Conservation (phyloP, 2,888 invertebrate genomes). For the Chironomus riparius region DNA sequence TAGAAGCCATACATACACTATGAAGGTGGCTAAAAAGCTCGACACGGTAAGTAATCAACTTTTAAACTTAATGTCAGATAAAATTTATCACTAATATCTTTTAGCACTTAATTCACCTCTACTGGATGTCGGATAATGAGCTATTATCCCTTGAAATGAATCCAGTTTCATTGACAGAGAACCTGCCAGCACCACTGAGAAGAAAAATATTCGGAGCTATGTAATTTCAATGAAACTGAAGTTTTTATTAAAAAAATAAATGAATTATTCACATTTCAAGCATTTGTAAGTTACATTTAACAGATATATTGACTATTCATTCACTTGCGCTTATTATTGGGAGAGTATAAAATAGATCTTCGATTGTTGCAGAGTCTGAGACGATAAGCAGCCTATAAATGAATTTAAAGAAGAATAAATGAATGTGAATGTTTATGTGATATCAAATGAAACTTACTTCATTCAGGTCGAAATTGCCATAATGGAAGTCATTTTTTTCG, state of each 20-base stretch:
- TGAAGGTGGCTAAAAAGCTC: constrained; percentile 28
- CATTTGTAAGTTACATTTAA: neutral
- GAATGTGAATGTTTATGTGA: neutral
- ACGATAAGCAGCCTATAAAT: neutral
- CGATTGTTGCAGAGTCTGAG: neutral
- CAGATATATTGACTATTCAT: neutral
- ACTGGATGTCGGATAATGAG: constrained; percentile 58
- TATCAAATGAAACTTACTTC: constrained; percentile 1
- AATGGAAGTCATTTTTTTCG: constrained; percentile 39
- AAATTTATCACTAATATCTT: constrained; percentile 34
- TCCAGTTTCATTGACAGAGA: constrained; percentile 57
- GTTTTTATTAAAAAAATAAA: constrained; percentile 9
- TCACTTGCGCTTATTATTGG: neutral
- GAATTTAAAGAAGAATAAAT: neutral
- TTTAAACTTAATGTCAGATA: no score
- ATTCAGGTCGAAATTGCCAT: constrained; percentile 36
- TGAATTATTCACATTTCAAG: neutral
- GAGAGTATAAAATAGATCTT: neutral
- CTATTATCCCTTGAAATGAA: constrained; percentile 68
- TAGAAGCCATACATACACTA: constrained; percentile 34
- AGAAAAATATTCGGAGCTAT: constrained; percentile 54
- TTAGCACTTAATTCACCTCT: constrained; percentile 66
- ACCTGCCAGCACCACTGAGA: constrained; percentile 60
- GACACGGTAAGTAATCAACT: neutral
- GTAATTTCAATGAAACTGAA: constrained; percentile 32